Conservation (phyloP, 2,888 invertebrate genomes). For the Carterocephalus palaemon region DNA sequence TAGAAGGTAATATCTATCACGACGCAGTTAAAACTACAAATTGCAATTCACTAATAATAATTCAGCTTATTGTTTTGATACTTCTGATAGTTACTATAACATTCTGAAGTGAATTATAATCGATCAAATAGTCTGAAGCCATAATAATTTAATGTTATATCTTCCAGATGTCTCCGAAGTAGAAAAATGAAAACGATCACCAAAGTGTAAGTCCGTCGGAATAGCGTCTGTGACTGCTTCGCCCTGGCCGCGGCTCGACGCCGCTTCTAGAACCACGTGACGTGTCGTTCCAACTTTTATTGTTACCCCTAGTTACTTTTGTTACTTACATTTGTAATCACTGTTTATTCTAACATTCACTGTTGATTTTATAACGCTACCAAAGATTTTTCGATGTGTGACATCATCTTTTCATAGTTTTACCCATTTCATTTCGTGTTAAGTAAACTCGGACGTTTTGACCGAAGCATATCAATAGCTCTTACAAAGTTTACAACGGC, state of each 20-base stretch:
- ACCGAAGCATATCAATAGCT: constrained; percentile 33
- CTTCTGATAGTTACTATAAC: too few species aligned
- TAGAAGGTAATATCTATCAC: too few species aligned
- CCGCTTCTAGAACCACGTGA: constrained; percentile 22
- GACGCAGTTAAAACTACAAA: too few species aligned
- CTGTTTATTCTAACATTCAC: constrained; percentile 14
- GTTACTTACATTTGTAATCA: constrained; percentile 24
- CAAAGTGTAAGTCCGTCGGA: constrained; percentile 55
- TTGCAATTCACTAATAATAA: too few species aligned
- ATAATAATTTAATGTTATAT: not conserved
- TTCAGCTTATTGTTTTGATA: too few species aligned
- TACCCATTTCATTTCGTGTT: constrained; percentile 20
- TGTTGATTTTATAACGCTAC: constrained; percentile 24
- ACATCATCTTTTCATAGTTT: constrained; percentile 30
- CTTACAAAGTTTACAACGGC: constrained; percentile 24
- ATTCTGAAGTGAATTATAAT: too few species aligned
- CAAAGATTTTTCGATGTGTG: constrained; percentile 30
- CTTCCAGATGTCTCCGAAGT: constrained; percentile 61
- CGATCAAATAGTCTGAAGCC: too few species aligned
- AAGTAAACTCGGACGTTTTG: constrained; percentile 24
- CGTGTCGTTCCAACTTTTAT: constrained; percentile 17
- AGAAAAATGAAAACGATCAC: constrained; percentile 63
- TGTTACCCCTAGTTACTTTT: constrained; percentile 20
- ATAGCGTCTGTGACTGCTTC: constrained; percentile 22
- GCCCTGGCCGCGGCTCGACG: constrained; percentile 26